These are phyloP conservation scores for Gambusia affinis DNA, from an alignment of 2,113 vertebrate species.

Conservation along the genomic window DNA sequence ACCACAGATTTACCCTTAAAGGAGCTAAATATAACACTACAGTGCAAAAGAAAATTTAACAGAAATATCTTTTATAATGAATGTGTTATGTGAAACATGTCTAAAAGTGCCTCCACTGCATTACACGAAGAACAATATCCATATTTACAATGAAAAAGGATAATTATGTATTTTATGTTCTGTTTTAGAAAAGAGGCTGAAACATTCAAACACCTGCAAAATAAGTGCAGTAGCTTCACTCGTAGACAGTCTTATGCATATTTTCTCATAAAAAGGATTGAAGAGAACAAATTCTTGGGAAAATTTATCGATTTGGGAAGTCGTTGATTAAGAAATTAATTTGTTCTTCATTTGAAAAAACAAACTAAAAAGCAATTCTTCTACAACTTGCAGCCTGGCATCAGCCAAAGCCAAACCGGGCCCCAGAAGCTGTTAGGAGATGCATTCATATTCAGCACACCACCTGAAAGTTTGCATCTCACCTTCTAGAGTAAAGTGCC, in stretches of 20 bases:
- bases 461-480: too few relatives aligned
- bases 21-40: not conserved
- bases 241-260: too few relatives aligned
- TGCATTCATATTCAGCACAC: too few relatives aligned
- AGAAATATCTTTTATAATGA: not conserved
- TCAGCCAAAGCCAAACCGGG: conserved; percentile 26
- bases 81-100: too few relatives aligned
- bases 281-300: not conserved
- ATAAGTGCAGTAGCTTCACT: too few relatives aligned
- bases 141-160: not conserved
- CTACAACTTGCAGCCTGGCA: conserved; percentile 2
- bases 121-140: not conserved
- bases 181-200: not conserved
- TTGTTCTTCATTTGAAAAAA: not conserved
- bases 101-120: not conserved
- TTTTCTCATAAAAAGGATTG: too few relatives aligned
- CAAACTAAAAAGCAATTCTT: not conserved
- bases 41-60: not conserved
- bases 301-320: not conserved
- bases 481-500: too few relatives aligned
- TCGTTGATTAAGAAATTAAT: not conserved
- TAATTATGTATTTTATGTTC: not conserved
- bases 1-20: not conserved
- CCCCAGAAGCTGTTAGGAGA: too few relatives aligned
- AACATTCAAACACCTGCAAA: too few relatives aligned